phyloP scores from a whole-genome alignment of 2,797 vertebrate genomes.

The Coregonus ussuriensis region DNA sequence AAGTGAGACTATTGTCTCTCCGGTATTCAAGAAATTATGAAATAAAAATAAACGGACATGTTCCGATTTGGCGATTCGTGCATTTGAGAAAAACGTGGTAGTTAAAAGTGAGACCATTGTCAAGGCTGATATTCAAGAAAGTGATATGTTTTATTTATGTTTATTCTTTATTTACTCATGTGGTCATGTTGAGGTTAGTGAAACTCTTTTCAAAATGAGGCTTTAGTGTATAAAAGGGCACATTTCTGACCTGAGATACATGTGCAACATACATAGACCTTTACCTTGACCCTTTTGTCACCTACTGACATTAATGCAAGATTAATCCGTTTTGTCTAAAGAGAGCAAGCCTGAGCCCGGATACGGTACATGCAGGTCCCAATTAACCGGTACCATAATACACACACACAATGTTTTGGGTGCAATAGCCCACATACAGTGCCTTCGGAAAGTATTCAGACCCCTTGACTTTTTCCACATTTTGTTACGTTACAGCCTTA shows the following conservation, averaged over 20 bases:
- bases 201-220: neutral
- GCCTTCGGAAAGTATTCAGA: too few species aligned
- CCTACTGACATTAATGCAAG: neutral
- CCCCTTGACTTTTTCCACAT: too few species aligned
- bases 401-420: too few species aligned
- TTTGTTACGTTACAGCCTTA: too few species aligned
- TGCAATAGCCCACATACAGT: too few species aligned
- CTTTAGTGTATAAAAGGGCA: neutral
- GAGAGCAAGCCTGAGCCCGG: neutral
- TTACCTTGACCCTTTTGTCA: neutral
- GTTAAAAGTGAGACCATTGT: too few species aligned
- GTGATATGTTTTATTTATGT: neutral
- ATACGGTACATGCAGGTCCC: neutral
- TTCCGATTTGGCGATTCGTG: too few species aligned
- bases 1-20: too few species aligned
- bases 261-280: neutral
- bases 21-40: too few species aligned
- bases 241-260: neutral
- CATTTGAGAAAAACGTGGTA: too few species aligned
- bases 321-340: neutral
- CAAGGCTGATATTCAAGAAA: neutral
- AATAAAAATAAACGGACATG: too few species aligned
- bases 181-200: neutral
- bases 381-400: neutral
- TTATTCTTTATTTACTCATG: neutral